Evolutionary conservation across 1,140 invertebrate species (phyloP).

Genomic region (Plectrocnemia conspersa): DNA sequence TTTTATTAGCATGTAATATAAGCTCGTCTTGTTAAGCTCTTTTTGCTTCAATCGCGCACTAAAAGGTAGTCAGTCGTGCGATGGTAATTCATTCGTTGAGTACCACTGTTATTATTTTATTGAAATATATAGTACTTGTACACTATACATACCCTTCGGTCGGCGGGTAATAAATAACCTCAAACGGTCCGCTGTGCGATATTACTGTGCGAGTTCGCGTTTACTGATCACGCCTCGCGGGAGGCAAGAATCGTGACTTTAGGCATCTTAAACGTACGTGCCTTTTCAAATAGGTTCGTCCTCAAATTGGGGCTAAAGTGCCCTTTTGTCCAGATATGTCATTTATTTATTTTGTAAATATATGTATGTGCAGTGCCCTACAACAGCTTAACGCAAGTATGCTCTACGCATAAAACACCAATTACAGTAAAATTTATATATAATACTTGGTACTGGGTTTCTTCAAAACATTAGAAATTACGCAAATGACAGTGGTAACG

Average conservation of each 20-base stretch:
- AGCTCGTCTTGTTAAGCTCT: background rate
- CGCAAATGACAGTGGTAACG: no score
- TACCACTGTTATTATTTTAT: slow-evolving; percentile 33
- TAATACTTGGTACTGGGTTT: no score
- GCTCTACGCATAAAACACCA: no score
- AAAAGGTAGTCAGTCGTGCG: slow-evolving; percentile 20
- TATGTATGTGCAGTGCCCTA: no score
- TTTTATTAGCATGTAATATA: background rate
- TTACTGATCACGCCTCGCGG: slow-evolving; percentile 20
- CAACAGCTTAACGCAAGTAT: no score
- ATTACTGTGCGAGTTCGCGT: slow-evolving; percentile 14
- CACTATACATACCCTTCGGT: slow-evolving; percentile 12
- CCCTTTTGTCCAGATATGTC: no score
- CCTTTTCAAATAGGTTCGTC: no score
- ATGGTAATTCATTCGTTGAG: slow-evolving; percentile 23
- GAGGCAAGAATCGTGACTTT: slow-evolving; percentile 20
- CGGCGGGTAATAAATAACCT: slow-evolving; percentile 32
- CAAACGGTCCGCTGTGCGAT: slow-evolving; percentile 16
- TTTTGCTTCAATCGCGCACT: background rate
- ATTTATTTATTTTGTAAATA: no score
- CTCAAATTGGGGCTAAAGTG: no score
- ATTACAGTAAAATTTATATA: no score
- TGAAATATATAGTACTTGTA: no score
- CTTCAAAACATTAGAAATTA: no score
- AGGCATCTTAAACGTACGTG: background rate